Evolutionary conservation across 2,113 vertebrate species (phyloP).

Genomic region (Ahaetulla prasina): DNA sequence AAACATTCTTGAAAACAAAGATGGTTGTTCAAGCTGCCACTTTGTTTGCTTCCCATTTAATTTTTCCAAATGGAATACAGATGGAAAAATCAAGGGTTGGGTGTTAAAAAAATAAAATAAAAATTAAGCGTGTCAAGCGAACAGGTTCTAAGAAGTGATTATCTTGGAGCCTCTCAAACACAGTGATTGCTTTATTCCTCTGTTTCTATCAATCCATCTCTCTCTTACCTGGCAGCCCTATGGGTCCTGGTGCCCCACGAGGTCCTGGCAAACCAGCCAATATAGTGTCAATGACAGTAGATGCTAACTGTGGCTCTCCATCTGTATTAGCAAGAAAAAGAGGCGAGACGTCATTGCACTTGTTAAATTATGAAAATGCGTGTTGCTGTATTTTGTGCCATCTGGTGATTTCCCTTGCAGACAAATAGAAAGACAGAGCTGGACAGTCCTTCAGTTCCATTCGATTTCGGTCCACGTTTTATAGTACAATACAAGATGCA

Average conservation of each 20-base stretch:
- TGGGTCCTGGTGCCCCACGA: constrained; percentile 69
- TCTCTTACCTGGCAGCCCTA: constrained; percentile 67
- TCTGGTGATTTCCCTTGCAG: not conserved
- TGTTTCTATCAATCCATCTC: not conserved
- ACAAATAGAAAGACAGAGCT: not conserved
- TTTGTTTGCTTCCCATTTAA: not conserved
- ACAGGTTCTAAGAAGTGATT: not conserved
- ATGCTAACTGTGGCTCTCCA: constrained; percentile 67
- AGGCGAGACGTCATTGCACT: not conserved
- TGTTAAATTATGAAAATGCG: not conserved
- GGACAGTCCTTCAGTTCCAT: not conserved
- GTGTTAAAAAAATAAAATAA: not conserved
- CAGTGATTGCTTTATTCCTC: not conserved
- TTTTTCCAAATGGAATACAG: not conserved
- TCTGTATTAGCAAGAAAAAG: constrained; percentile 53
- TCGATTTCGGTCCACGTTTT: not conserved
- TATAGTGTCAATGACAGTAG: constrained; percentile 72
- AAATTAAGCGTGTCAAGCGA: not conserved
- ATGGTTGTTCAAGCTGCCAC: not conserved
- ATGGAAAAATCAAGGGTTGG: not conserved
- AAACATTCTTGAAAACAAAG: not conserved
- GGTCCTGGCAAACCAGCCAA: constrained; percentile 72
- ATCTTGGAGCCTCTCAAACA: not conserved
- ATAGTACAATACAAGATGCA: not conserved
- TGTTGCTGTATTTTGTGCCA: not conserved